phyloP scores from a whole-genome alignment of 2,113 vertebrate genomes.

The Diadophis punctatus region DNA sequence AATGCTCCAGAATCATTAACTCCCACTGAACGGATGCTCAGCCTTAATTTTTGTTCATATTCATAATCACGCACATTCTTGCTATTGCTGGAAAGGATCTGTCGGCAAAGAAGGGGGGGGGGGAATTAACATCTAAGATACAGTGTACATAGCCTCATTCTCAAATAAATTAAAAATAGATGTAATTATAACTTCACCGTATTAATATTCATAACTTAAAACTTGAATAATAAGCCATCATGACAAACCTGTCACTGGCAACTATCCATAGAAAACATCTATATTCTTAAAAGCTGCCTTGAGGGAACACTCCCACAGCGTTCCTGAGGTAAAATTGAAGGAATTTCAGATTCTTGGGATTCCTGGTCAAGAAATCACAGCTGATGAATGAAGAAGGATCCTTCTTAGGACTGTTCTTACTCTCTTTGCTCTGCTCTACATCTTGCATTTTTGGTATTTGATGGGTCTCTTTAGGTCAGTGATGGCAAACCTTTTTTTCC shows the following conservation, averaged over 20 bases:
- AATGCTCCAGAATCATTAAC: slow-evolving; percentile 83
- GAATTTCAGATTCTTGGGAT: neutral
- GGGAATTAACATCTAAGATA: slow-evolving; percentile 76
- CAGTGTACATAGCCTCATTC: slow-evolving; percentile 70
- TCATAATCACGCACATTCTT: slow-evolving; percentile 65
- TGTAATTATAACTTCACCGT: slow-evolving; percentile 72
- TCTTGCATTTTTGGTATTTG: neutral
- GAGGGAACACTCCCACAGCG: too few species aligned
- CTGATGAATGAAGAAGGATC: slow-evolving; percentile 14
- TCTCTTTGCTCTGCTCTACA: neutral
- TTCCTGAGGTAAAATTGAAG: neutral
- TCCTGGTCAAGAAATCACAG: neutral
- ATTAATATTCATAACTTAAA: slow-evolving; percentile 78
- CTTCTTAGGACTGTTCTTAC: slow-evolving; percentile 3
- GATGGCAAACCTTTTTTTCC: too few species aligned
- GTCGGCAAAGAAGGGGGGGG: slow-evolving; percentile 48
- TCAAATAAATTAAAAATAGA: slow-evolving; percentile 79
- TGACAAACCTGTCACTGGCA: slow-evolving; percentile 64
- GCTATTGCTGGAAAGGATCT: slow-evolving; percentile 63
- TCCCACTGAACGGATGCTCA: slow-evolving; percentile 76
- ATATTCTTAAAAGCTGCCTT: slow-evolving; percentile 49
- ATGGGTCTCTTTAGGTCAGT: neutral
- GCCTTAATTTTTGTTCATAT: slow-evolving; percentile 72
- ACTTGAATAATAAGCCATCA: slow-evolving; percentile 68
- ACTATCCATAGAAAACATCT: slow-evolving; percentile 55